Percentiles rank a stretch among this genome's conserved stretches.
phyloP scores from a whole-genome alignment of 2,888 invertebrate species.

The Tinea semifulvella region DNA sequence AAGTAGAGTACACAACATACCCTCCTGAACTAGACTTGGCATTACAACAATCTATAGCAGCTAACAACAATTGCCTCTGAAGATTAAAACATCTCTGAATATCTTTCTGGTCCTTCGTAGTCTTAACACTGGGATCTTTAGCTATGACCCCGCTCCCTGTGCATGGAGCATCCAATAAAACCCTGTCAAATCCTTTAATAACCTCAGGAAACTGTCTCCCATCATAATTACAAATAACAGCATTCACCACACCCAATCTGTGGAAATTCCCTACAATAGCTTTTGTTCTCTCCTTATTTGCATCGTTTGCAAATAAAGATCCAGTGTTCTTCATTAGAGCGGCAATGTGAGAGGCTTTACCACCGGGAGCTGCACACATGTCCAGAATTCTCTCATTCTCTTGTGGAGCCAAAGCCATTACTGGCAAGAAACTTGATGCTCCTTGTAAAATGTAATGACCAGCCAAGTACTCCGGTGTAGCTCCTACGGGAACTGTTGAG shows the following conservation, averaged over 20 bases:
- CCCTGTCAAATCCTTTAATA: constrained; percentile 93
- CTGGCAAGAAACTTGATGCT: constrained; percentile 95
- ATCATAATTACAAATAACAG: constrained; percentile 89
- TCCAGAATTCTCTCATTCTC: constrained; percentile 95
- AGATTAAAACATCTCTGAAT: constrained; percentile 91
- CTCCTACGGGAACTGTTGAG: constrained; percentile 95
- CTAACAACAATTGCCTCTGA: constrained; percentile 89
- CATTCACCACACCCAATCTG: constrained; percentile 93
- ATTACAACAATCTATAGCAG: constrained; percentile 97
- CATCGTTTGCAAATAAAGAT: constrained; percentile 94
- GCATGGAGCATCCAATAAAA: constrained; percentile 97
- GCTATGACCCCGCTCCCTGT: constrained; percentile 98
- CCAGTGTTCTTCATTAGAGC: constrained; percentile 99
- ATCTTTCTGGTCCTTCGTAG: constrained; percentile 87
- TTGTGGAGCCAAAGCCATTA: constrained; percentile 97
- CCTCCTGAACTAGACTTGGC: constrained; percentile 93
- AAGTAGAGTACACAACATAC: constrained; percentile 97
- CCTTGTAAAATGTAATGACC: constrained; percentile 98
- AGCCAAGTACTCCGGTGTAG: constrained; percentile 98
- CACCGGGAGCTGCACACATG: constrained; percentile 98
- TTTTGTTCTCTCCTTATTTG: constrained; percentile 87
- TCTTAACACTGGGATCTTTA: constrained; percentile 97
- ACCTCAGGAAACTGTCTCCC: constrained; percentile 86
- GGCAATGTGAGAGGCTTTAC: constrained; percentile 98
- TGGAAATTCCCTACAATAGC: constrained; percentile 97